A percentile compares a stretch with the other conserved stretches of the same genome.
Evolutionary conservation across 2,888 invertebrate species (phyloP).

Genomic region (Orthosia gothica): DNA sequence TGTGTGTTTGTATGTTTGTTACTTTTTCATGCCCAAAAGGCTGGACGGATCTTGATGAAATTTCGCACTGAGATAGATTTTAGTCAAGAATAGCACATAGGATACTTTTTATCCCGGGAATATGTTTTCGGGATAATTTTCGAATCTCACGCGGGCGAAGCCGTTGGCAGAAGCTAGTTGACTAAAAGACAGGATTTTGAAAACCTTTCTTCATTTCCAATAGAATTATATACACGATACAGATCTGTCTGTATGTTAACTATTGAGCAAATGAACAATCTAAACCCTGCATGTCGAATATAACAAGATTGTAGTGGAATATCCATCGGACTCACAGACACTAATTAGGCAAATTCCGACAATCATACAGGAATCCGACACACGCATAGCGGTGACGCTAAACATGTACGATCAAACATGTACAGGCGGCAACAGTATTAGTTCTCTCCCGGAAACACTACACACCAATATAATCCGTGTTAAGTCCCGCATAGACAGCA

Average conservation of each 20-base stretch:
- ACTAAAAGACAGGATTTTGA: neutral
- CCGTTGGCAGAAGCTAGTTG: neutral
- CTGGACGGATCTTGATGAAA: no score
- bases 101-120: no score
- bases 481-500: neutral
- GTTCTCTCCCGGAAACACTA: conserved; percentile 5
- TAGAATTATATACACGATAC: neutral
- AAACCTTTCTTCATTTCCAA: neutral
- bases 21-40: no score
- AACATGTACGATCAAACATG: conserved; percentile 46
- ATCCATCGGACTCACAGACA: conserved; percentile 52
- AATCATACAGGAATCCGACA: conserved; percentile 48
- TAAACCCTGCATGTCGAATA: conserved; percentile 13
- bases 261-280: conserved; percentile 20
- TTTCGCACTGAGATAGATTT: no score
- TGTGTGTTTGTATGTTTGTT: no score
- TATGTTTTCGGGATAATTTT: no score
- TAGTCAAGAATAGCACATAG: no score
- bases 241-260: neutral
- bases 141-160: no score
- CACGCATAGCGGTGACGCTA: conserved; percentile 32
- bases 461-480: conserved; percentile 32
- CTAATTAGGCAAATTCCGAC: conserved; percentile 61
- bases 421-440: conserved; percentile 18
- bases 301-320: conserved; percentile 53